These are phyloP conservation scores for Cephalophus harveyi DNA, from an alignment of 2,113 vertebrate species.

Conservation along the genomic window DNA sequence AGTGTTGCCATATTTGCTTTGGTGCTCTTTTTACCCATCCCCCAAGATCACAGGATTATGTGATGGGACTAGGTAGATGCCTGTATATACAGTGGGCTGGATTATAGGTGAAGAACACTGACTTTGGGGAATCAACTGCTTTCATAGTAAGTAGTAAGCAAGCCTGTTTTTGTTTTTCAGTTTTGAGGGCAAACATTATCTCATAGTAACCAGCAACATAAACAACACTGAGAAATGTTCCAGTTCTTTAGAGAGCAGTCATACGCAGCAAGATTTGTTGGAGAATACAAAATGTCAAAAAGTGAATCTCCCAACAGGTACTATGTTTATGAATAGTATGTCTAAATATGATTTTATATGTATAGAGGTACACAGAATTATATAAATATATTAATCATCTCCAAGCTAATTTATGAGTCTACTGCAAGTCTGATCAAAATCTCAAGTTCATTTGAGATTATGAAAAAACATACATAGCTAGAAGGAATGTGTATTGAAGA, in stretches of 20 bases:
- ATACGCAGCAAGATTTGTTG: not conserved
- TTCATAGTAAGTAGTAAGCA: not conserved
- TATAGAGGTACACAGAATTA: not conserved
- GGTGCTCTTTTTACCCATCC: not conserved
- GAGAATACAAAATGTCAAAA: not conserved
- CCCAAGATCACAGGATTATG: not conserved
- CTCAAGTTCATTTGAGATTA: not conserved
- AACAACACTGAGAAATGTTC: not conserved
- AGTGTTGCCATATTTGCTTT: not conserved
- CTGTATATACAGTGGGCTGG: not conserved
- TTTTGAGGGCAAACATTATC: not conserved
- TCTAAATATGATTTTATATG: not conserved
- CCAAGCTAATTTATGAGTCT: not conserved
- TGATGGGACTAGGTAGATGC: not conserved
- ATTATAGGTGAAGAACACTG: not conserved
- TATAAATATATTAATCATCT: not conserved
- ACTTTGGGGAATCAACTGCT: not conserved
- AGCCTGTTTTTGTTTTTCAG: not conserved
- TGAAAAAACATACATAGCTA: not conserved
- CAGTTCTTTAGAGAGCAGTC: not conserved
- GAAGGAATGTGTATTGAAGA: not conserved
- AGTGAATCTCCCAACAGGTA: not conserved
- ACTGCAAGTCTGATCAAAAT: not conserved
- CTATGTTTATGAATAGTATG: not conserved
- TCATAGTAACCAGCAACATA: not conserved